Evolutionary conservation across 2,113 vertebrate species (phyloP), one percentile per base, ranked within the genome.

Genomic region (Aramus guarauna): DNA sequence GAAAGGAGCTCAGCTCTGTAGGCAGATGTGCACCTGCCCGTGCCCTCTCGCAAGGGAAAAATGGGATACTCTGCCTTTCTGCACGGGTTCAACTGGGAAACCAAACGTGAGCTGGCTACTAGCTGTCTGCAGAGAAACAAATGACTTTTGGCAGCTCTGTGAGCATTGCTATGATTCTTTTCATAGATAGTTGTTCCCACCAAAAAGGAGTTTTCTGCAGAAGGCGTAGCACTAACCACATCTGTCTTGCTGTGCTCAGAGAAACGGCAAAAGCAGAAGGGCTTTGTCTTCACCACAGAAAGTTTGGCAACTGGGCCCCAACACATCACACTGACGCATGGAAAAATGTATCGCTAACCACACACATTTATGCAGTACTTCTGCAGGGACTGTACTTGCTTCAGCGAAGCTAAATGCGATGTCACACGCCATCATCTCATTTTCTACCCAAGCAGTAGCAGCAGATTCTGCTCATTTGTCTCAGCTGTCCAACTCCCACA

Each of bases 321-420:
- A 2, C 58, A 23, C 63, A 45, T n/a, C 71, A 4, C 62, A 17
- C 22, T 41, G 60, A 17, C 0, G 1, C 22, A 1, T 24, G 59
- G 62, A 24, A 45, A 39, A 64, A 47, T 10, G 20, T 43, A n/a
- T 43, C 3, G 0, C 58, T 32, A 11, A 18, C 45, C 58, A 60
- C 1, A 0, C 16, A 1, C 9, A 0, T 48, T 43, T 30, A 22
- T 7, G 1, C 71, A 22, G 63, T 29, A 9, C 63, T 71, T 53
- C 74, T 92, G 59, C 90, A 76, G 75, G 81, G 74, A 18, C 50
- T 69, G 67, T 15, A 11, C 84, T 76, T 68, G 77, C 66, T 66
- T 29, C 81, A 82, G 58, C 37, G 6, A 26, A 76, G 74, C 93
- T 86, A 12, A n/a, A 39, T 24, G 50, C 78, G 30, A 12, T 68